A percentile compares a stretch with the other conserved stretches of the same genome.
These are phyloP conservation scores for Pseudorhombus dupliciocellatus DNA, from an alignment of 2,113 vertebrate genomes.

Conservation along the genomic window DNA sequence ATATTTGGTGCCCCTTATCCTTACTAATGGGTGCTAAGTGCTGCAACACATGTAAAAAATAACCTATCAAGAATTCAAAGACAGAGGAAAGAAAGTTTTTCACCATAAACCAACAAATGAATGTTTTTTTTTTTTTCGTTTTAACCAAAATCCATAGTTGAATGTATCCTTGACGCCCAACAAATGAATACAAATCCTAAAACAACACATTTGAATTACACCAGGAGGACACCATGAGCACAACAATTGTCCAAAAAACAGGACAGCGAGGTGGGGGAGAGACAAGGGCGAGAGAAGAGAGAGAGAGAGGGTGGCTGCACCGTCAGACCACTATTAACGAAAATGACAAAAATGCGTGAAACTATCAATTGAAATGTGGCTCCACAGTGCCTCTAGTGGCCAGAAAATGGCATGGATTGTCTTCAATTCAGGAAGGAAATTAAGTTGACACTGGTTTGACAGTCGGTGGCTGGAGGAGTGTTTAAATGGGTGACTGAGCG, in stretches of 20 bases:
- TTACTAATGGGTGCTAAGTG: background rate
- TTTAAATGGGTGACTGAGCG: constrained; percentile 3
- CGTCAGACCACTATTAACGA: background rate
- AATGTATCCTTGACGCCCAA: background rate
- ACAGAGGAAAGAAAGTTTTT: no score
- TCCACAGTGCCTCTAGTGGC: background rate
- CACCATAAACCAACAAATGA: background rate
- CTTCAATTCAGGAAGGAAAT: background rate
- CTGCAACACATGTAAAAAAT: background rate
- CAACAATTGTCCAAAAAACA: no score
- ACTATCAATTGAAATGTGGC: background rate
- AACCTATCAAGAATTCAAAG: no score
- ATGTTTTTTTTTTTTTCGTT: background rate
- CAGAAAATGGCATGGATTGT: background rate
- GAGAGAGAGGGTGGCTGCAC: background rate
- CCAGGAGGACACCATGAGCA: no score
- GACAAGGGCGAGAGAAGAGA: no score
- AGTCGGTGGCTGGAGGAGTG: background rate
- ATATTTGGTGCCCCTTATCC: background rate
- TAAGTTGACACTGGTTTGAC: background rate
- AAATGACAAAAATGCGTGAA: background rate
- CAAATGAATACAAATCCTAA: background rate
- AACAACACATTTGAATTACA: background rate
- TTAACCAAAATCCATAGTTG: background rate
- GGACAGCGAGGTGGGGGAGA: background rate